Percentiles rank a stretch among this genome's conserved stretches.
Evolutionary conservation across 2,888 invertebrate species (phyloP).

Genomic region (Hybos culiciformis): DNA sequence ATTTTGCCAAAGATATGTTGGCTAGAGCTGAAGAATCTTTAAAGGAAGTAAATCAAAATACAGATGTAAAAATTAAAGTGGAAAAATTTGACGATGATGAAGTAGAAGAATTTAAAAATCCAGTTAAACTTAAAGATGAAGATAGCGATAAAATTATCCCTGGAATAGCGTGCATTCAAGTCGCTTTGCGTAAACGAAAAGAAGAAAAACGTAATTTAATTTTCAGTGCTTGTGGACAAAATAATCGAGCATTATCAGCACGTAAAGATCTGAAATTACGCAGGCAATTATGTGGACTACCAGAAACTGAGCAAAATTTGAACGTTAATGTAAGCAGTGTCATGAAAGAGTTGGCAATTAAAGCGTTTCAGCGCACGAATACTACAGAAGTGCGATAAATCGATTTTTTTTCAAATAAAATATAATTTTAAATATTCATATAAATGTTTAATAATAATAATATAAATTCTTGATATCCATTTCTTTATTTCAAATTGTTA

Average conservation of each 20-base stretch:
- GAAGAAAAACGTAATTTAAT: constrained; percentile 49
- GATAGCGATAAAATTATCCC: constrained; percentile 18
- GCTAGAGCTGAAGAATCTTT: constrained; percentile 27
- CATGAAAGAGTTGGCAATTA: constrained; percentile 26
- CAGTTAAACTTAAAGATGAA: constrained; percentile 23
- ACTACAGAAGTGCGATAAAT: too few relatives aligned
- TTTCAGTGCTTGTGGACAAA: constrained; percentile 59
- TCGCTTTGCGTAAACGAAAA: constrained; percentile 44
- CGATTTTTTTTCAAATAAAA: too few relatives aligned
- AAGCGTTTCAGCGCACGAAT: constrained; percentile 31
- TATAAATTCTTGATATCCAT: too few relatives aligned
- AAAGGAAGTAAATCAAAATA: constrained; percentile 21
- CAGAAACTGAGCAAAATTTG: constrained; percentile 45
- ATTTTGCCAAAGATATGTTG: constrained; percentile 39
- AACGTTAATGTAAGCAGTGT: constrained; percentile 26
- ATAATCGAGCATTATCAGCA: constrained; percentile 64
- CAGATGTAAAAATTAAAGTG: constrained; percentile 23
- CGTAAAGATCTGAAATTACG: constrained; percentile 63
- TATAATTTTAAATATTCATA: too few relatives aligned
- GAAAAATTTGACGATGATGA: constrained; percentile 10
- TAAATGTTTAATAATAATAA: too few relatives aligned
- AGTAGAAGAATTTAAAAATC: constrained; percentile 14
- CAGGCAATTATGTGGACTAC: constrained; percentile 53
- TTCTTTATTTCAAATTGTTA: too few relatives aligned
- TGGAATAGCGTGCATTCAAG: constrained; percentile 39